Evolutionary conservation across 92 coral and sea anemone genomes (phyloP).

Genomic region (Muricea muricata): DNA sequence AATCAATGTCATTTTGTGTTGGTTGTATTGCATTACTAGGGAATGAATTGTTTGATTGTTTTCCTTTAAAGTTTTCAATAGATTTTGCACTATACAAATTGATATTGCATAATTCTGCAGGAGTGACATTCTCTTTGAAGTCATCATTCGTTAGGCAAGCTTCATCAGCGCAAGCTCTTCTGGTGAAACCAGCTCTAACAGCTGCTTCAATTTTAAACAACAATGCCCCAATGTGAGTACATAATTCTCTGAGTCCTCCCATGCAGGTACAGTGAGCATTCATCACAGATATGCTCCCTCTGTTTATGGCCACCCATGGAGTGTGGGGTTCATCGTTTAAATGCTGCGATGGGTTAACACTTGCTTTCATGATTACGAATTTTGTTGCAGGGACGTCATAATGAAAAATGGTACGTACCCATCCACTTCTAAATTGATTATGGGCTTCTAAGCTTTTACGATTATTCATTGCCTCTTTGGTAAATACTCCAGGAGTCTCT

Average conservation of each 20-base stretch:
- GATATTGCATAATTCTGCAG: background rate
- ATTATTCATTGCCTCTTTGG: conserved; percentile 46
- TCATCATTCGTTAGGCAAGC: background rate
- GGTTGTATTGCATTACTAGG: background rate
- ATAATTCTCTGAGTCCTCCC: conserved; percentile 40
- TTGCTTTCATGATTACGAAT: conserved; percentile 31
- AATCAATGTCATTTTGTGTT: background rate
- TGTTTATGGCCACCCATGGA: conserved; percentile 58
- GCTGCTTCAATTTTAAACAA: conserved; percentile 1
- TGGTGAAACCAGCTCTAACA: background rate
- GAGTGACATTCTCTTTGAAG: background rate
- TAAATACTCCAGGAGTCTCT: conserved; percentile 55
- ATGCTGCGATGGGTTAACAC: conserved; percentile 55
- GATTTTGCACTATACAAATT: background rate
- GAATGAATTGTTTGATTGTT: background rate
- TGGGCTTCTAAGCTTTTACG: conserved; percentile 2
- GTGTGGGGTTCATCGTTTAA: conserved; percentile 49
- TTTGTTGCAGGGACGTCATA: background rate
- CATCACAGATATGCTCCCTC: conserved; percentile 38
- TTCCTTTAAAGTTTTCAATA: background rate
- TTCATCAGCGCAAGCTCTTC: background rate
- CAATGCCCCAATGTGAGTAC: background rate
- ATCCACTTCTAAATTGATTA: background rate
- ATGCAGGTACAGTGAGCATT: conserved; percentile 57
- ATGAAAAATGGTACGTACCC: background rate